A percentile compares a stretch with the other conserved stretches of the same genome.
Conservation (phyloP, 2,797 vertebrate genomes). For the Pristis pectinata region DNA sequence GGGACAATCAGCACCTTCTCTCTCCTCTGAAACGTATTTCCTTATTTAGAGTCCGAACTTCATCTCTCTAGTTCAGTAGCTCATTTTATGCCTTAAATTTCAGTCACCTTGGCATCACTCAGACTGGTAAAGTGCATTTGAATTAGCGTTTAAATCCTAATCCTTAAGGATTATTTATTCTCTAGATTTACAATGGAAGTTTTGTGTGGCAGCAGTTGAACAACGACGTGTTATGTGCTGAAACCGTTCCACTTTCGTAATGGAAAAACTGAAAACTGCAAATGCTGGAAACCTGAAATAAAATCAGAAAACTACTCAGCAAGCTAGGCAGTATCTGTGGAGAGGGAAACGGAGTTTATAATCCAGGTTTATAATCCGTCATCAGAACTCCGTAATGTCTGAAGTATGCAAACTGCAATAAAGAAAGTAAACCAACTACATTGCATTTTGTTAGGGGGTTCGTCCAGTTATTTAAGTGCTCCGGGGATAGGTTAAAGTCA, state of each 20-base stretch:
- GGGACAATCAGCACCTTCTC: too few relatives aligned
- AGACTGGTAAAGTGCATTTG: neutral
- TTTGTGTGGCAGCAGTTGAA: neutral
- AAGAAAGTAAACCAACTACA: neutral
- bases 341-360: too few relatives aligned
- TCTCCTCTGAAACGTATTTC: too few relatives aligned
- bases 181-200: neutral
- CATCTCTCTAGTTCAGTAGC: neutral
- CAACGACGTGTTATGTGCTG: neutral
- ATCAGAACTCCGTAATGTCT: too few relatives aligned
- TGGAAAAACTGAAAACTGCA: neutral
- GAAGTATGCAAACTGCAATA: too few relatives aligned
- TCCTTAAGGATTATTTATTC: neutral
- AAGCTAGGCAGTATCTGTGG: too few relatives aligned
- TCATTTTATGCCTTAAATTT: neutral
- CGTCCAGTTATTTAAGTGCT: neutral
- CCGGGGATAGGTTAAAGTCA: neutral
- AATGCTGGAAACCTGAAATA: too few relatives aligned
- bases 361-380: too few relatives aligned
- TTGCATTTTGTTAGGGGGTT: neutral
- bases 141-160: neutral
- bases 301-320: too few relatives aligned
- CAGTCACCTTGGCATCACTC: neutral
- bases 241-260: neutral
- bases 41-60: neutral